Evolutionary conservation across 2,888 invertebrate species (phyloP).

Genomic region (Melangyna quadrimaculata): DNA sequence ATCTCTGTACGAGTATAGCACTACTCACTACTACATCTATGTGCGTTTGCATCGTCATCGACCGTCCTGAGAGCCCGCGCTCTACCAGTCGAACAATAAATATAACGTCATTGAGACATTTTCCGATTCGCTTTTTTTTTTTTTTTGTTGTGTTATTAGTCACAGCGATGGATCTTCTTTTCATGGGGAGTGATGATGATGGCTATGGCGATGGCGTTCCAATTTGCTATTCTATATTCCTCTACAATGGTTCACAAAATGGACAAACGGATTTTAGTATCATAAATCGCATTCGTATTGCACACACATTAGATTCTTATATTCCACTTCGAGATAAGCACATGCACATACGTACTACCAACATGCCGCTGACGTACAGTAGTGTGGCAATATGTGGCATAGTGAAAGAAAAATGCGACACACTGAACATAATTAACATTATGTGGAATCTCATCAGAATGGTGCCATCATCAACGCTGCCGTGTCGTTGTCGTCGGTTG

Average conservation of each 20-base stretch:
- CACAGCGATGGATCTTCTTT: slow-evolving; percentile 5
- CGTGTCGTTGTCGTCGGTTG: neutral
- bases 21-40: neutral
- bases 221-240: slow-evolving; percentile 12
- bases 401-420: slow-evolving; percentile 54
- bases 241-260: neutral
- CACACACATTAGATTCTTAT: slow-evolving; percentile 34
- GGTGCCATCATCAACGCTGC: neutral
- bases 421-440: slow-evolving; percentile 52
- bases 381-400: neutral
- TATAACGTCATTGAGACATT: slow-evolving; percentile 69
- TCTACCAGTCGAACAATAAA: slow-evolving; percentile 10
- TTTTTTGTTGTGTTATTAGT: neutral
- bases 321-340: slow-evolving; percentile 2
- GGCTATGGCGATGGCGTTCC: slow-evolving; percentile 11
- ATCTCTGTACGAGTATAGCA: too few relatives aligned
- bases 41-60: neutral
- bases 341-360: too few relatives aligned
- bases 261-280: slow-evolving; percentile 45
- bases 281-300: slow-evolving; percentile 42
- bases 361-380: neutral
- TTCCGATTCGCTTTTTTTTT: slow-evolving; percentile 52
- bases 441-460: slow-evolving; percentile 25
- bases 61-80: too few relatives aligned
- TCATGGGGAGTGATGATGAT: neutral